Evolutionary conservation across 1,140 invertebrate species (phyloP).

Genomic region (Mizuhopecten yessoensis): DNA sequence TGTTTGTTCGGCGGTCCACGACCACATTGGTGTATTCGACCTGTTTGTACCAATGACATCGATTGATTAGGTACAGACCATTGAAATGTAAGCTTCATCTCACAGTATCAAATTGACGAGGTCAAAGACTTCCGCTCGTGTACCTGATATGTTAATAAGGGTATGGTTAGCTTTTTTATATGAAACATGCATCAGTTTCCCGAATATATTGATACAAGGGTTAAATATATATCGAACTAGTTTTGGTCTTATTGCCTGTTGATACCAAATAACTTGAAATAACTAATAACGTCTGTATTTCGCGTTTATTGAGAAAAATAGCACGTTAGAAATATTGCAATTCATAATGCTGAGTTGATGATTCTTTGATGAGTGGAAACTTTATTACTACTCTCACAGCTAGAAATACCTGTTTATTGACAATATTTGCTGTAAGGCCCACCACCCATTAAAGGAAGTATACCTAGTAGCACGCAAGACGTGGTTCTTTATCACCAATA

Average conservation of each 20-base stretch:
- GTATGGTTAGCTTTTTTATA: neutral
- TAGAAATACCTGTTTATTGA: neutral
- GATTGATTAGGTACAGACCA: neutral
- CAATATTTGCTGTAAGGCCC: neutral
- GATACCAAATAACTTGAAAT: too few relatives aligned
- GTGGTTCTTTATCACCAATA: neutral
- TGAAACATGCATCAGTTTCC: too few relatives aligned
- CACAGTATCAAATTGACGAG: neutral
- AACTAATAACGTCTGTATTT: too few relatives aligned
- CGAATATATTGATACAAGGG: too few relatives aligned
- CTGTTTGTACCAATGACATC: neutral
- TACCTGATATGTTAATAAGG: neutral
- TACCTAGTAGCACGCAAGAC: neutral
- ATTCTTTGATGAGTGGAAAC: neutral
- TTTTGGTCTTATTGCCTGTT: too few relatives aligned
- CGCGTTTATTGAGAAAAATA: neutral
- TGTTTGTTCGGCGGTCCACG: neutral
- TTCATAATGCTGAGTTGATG: neutral
- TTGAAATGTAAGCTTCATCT: neutral
- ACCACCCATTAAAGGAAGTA: neutral
- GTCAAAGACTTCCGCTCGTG: neutral
- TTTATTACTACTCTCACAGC: neutral
- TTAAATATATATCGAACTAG: too few relatives aligned
- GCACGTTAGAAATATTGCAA: too few relatives aligned
- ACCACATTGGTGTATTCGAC: neutral